Conservation (phyloP, 2,888 invertebrate genomes). For the Synanthedon formicaeformis region DNA sequence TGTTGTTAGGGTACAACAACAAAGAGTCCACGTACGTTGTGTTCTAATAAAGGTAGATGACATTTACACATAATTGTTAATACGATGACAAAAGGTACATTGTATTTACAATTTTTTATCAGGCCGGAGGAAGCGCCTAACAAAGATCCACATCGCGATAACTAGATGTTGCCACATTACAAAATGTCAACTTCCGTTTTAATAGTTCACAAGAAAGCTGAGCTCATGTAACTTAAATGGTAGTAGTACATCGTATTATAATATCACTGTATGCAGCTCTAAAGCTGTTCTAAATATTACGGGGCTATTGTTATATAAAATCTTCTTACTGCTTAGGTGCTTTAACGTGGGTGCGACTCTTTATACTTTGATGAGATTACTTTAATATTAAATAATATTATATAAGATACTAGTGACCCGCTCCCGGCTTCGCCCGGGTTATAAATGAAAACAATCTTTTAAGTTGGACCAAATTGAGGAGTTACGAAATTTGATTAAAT, state of each 20-base stretch:
- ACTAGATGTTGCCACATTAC: conserved; percentile 26
- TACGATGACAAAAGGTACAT: background rate
- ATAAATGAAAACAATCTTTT: too few species aligned
- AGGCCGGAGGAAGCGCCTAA: conserved; percentile 12
- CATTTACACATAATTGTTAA: background rate
- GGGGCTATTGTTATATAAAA: conserved; percentile 28
- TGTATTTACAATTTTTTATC: conserved; percentile 1
- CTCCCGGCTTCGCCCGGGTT: too few species aligned
- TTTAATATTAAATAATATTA: too few species aligned
- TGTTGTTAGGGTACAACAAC: too few species aligned
- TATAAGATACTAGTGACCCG: too few species aligned
- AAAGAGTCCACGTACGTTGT: too few species aligned
- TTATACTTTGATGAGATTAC: too few species aligned
- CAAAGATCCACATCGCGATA: conserved; percentile 10
- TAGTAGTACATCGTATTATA: conserved; percentile 19
- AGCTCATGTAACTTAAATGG: conserved; percentile 23
- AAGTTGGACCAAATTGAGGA: too few species aligned
- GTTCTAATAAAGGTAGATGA: background rate
- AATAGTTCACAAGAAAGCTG: conserved; percentile 20
- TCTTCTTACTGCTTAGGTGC: conserved; percentile 3
- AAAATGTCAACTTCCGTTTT: conserved; percentile 46
- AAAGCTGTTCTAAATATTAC: conserved; percentile 46
- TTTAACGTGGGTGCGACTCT: too few species aligned
- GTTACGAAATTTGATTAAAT: too few species aligned
- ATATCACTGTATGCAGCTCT: conserved; percentile 26